Conservation (phyloP, 2,113 vertebrate genomes). For the Forbesichthys agassizii region DNA sequence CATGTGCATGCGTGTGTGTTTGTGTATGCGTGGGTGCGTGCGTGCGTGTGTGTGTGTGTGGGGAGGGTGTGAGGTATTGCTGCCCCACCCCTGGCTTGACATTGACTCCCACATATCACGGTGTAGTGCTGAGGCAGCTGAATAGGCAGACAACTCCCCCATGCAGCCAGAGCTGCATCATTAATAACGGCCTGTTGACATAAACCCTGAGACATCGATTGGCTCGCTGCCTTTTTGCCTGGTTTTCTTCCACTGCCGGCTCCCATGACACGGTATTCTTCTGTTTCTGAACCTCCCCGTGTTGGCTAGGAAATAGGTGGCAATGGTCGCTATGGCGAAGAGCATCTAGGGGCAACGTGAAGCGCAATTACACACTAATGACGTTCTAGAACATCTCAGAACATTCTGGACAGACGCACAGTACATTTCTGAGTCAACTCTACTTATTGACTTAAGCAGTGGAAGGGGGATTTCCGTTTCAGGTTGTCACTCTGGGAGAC, state of each 20-base stretch:
- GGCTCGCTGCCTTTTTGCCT: slow-evolving; percentile 43
- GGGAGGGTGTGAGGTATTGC: slow-evolving; percentile 15
- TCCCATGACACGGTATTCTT: slow-evolving; percentile 32
- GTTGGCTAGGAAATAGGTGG: background rate
- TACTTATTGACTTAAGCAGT: too few species aligned
- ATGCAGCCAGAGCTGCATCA: slow-evolving; percentile 62
- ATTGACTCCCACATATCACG: slow-evolving; percentile 53
- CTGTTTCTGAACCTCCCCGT: background rate
- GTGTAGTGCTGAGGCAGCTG: slow-evolving; percentile 55
- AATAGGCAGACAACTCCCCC: slow-evolving; percentile 52
- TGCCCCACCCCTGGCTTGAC: slow-evolving; percentile 21
- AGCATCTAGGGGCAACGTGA: slow-evolving; percentile 28
- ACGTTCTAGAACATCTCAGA: slow-evolving; percentile 1
- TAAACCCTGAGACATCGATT: slow-evolving; percentile 47
- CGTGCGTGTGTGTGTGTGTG: background rate
- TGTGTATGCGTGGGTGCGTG: background rate
- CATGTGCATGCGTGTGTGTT: background rate
- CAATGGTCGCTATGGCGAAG: slow-evolving; percentile 19
- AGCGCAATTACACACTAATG: slow-evolving; percentile 27
- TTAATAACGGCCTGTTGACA: slow-evolving; percentile 66
- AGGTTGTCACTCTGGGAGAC: too few species aligned
- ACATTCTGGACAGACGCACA: background rate
- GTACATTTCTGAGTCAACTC: too few species aligned
- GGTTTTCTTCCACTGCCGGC: slow-evolving; percentile 31
- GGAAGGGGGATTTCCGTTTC: too few species aligned